Conservation (phyloP, 2,113 vertebrate species). For the Protomyctophum bolini region DNA sequence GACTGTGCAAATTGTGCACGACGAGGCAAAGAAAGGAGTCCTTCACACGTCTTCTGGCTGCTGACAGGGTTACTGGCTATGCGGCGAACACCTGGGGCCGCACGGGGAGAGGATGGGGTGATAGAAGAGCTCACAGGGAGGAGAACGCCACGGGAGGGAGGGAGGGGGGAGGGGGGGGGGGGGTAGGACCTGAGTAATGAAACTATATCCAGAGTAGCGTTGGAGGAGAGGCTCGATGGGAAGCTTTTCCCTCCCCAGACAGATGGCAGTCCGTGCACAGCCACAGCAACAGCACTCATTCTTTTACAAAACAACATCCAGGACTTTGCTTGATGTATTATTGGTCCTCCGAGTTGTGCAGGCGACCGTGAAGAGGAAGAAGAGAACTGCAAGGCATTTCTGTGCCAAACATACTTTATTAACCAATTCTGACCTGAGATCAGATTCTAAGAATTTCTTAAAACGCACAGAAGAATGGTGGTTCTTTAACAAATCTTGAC, state of each 20-base stretch:
- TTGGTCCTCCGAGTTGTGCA: no score
- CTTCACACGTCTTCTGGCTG: neutral
- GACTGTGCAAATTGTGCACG: neutral
- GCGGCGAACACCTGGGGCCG: neutral
- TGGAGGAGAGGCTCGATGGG: neutral
- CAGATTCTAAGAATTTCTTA: no score
- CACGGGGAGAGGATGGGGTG: neutral
- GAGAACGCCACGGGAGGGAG: neutral
- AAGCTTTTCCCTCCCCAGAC: conserved; percentile 77
- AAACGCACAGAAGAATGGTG: no score
- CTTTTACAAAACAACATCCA: no score
- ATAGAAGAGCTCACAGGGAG: neutral
- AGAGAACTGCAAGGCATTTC: no score
- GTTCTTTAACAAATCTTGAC: no score
- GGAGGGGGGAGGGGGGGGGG: neutral
- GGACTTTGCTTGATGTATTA: no score
- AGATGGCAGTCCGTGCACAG: conserved; percentile 83
- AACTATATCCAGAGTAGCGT: conserved; percentile 75
- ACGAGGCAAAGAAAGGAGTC: neutral
- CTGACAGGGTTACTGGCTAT: neutral
- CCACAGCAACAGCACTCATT: conserved; percentile 66
- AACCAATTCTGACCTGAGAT: no score
- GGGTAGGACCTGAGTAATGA: conserved; percentile 82
- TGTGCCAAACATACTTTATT: no score
- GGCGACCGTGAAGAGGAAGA: no score